Conservation (phyloP, 1,140 invertebrate species). For the Solen grandis region DNA sequence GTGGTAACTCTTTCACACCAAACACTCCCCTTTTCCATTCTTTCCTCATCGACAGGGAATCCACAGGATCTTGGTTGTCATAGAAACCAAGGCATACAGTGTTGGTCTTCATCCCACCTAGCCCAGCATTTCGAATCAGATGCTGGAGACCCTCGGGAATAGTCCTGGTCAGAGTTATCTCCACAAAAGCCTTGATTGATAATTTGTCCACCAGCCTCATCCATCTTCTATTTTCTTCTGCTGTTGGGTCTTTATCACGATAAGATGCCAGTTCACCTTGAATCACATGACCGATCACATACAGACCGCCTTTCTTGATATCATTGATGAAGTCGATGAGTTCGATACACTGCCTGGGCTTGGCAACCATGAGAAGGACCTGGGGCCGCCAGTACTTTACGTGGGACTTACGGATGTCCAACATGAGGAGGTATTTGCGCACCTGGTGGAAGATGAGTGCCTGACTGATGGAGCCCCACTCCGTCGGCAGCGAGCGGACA, state of each 20-base stretch:
- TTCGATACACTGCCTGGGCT: conserved; percentile 92
- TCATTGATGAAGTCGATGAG: conserved; percentile 99
- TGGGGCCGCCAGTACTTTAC: conserved; percentile 99
- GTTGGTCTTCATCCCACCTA: conserved; percentile 99
- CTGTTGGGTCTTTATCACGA: conserved; percentile 60
- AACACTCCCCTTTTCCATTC: conserved; percentile 58
- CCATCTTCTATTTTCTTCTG: conserved; percentile 91
- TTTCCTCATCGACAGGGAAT: conserved; percentile 64
- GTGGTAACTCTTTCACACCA: conserved; percentile 4
- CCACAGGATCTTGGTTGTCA: conserved; percentile 74
- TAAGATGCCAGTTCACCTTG: conserved; percentile 77
- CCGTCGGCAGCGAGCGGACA: conserved; percentile 92
- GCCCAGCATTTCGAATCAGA: conserved; percentile 93
- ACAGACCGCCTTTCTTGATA: conserved; percentile 98
- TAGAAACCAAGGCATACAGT: conserved; percentile 94
- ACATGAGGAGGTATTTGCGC: conserved; percentile 95
- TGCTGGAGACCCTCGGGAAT: conserved; percentile 95
- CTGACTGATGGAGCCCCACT: conserved; percentile 99
- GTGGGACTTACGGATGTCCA: conserved; percentile 98
- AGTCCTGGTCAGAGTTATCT: conserved; percentile 92
- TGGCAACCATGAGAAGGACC: conserved; percentile 94
- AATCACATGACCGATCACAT: conserved; percentile 96
- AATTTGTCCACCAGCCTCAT: conserved; percentile 92
- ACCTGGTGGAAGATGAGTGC: conserved; percentile 99
- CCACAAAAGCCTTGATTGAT: conserved; percentile 97